Base-by-base conservation (phyloP, 2,113 vertebrate genomes). In the Rhinoderma darwinii region DNA sequence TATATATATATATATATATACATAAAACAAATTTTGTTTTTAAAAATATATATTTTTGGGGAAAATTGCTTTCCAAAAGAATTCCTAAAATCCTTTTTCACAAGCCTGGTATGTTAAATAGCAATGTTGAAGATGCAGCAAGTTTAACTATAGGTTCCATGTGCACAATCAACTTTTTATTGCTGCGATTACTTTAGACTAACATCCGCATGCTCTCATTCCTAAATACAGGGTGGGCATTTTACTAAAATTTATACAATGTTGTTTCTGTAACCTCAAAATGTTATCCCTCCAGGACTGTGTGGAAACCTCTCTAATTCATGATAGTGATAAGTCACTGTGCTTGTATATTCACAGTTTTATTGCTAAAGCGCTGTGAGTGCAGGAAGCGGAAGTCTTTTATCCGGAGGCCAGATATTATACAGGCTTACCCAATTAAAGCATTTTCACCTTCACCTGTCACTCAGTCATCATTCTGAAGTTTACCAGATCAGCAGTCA, bases 351-450 rank as follows among this genome's bases (percentile, higher is more conserved):
- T 86, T 86, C 51, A 81, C 85, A 81, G 63, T 86, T 86, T 86
- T 81, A 86, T 81, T 81, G 85, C 85, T 66, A 70, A 81, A 68
- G 70, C 77, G 15, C 37, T 86, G 85, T 73, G 66, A 86, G 85
- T 81, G 85, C 85, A 86, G 85, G 85, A 86, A 86, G 85, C 17
- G 85, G 85, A 86, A 86, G 77, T 81, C 77, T 86, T 86, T 86
- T 81, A 86, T 86, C 85, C 77, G 66, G 77, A 81, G 85, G 85
- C 85, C 85, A 86, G 63, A 81, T 86, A 86, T 86, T 86, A 86
- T 75, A 86, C 85, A 86, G 85, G 85, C 77, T 86, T 81, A 86
- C 77, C 85, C 85, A 86, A 86, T 86, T 86, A 86, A 86, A 86
- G 85, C 66, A 81, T 86, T 86, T 86, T 86, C 85, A 86, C 85